A percentile compares a stretch with the other conserved stretches of the same genome.
phyloP scores from a whole-genome alignment of 2,888 invertebrate genomes.

The Morinoia aosen region DNA sequence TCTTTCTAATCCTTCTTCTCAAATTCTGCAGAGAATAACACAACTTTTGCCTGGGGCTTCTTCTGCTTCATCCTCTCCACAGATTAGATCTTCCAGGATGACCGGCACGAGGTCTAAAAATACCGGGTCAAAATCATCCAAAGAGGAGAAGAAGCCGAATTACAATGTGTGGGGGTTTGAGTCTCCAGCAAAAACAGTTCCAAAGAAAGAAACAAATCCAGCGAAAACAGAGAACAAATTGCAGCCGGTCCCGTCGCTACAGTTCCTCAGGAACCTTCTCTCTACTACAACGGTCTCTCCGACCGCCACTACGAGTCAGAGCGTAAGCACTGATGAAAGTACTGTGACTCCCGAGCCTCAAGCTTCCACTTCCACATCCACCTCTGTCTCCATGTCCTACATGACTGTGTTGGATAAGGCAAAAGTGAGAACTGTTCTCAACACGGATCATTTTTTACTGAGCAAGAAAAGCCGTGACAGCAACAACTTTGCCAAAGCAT shows the following conservation, averaged over 20 bases:
- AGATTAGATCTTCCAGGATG: constrained; percentile 22
- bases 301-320: not conserved
- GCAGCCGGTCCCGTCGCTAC: not conserved
- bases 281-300: constrained; percentile 7
- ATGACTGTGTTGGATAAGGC: constrained; percentile 41
- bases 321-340: not conserved
- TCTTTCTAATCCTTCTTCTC: constrained; percentile 30
- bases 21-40: constrained; percentile 39
- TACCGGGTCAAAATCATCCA: not conserved
- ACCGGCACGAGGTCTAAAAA: not conserved
- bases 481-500: constrained; percentile 23
- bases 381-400: constrained; percentile 45
- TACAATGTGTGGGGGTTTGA: not conserved
- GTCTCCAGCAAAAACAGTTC: not conserved
- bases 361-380: constrained; percentile 38
- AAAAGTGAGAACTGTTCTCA: constrained; percentile 39
- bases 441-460: constrained; percentile 36
- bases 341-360: not conserved
- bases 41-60: constrained; percentile 37
- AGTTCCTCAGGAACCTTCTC: not conserved
- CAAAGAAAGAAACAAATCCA: not conserved
- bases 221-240: not conserved
- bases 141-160: not conserved
- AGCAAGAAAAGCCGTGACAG: not conserved
- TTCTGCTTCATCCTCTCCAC: constrained; percentile 31